A percentile compares a stretch with the other conserved stretches of the same genome.
These are phyloP conservation scores for Psilopogon haemacephalus DNA, from an alignment of 2,113 vertebrate genomes.

Conservation along the genomic window DNA sequence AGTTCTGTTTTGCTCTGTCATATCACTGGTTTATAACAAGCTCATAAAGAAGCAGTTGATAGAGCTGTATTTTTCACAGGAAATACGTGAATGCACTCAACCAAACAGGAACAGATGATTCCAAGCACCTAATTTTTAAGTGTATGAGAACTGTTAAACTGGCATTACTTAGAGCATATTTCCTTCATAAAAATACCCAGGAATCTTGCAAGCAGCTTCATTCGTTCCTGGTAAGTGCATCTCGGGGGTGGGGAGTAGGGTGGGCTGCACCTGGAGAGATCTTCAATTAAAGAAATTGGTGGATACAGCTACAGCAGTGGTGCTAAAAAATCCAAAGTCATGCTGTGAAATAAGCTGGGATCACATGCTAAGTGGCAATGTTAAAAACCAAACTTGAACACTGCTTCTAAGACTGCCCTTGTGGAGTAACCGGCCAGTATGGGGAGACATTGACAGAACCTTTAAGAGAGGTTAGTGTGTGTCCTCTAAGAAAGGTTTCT, in stretches of 20 bases:
- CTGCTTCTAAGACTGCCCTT: background rate
- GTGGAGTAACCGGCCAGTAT: background rate
- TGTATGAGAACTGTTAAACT: background rate
- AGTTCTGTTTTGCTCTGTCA: background rate
- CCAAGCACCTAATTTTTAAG: background rate
- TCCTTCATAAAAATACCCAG: background rate
- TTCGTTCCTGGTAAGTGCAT: background rate
- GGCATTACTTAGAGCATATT: background rate
- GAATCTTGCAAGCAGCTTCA: background rate
- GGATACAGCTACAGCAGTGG: background rate
- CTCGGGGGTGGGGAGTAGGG: background rate
- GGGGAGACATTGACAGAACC: background rate
- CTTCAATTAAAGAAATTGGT: background rate
- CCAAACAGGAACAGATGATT: background rate
- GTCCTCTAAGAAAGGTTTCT: background rate
- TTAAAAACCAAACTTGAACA: background rate
- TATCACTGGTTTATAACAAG: background rate
- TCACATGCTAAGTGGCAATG: background rate
- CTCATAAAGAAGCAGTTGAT: slow-evolving; percentile 40
- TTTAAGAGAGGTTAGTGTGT: background rate
- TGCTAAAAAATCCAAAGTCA: background rate
- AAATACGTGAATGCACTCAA: background rate
- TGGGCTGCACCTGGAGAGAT: background rate
- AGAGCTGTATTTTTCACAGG: background rate
- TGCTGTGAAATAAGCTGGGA: background rate